A percentile compares a stretch with the other conserved stretches of the same genome.
phyloP scores from a whole-genome alignment of 2,113 vertebrate genomes.

The Leptobrachium ailaonicum region DNA sequence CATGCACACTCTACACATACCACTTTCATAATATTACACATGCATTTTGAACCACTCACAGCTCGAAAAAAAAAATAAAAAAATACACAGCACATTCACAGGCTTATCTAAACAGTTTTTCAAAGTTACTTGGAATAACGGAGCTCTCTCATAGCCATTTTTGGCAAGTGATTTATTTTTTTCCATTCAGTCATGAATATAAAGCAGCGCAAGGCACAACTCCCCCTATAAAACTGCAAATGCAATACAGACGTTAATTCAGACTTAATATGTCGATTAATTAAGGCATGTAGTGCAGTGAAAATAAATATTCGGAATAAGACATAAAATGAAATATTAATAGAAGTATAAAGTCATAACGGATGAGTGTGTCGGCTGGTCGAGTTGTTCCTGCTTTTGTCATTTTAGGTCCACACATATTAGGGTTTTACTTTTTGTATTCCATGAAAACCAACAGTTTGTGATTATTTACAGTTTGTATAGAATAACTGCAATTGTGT shows the following conservation, averaged over 20 bases:
- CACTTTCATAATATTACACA: constrained; percentile 44
- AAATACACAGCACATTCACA: constrained; percentile 44
- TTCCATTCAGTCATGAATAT: constrained; percentile 33
- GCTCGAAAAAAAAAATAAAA: neutral
- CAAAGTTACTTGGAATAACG: constrained; percentile 12
- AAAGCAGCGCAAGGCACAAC: neutral
- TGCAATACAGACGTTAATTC: constrained; percentile 22
- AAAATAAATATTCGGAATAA: too few relatives aligned
- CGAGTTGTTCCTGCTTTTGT: too few relatives aligned
- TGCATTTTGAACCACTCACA: constrained; percentile 16
- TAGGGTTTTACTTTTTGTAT: too few relatives aligned
- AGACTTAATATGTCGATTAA: constrained; percentile 4
- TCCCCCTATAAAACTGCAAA: constrained; percentile 23
- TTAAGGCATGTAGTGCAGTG: neutral
- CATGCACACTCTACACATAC: constrained; percentile 32
- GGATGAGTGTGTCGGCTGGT: too few relatives aligned
- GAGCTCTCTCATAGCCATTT: constrained; percentile 17
- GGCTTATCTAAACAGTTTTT: constrained; percentile 34
- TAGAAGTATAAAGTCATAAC: too few relatives aligned
- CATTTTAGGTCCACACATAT: too few relatives aligned
- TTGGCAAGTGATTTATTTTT: constrained; percentile 30
- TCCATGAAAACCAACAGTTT: too few relatives aligned
- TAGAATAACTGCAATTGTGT: too few relatives aligned
- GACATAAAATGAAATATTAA: too few relatives aligned
- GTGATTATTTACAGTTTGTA: too few relatives aligned